Evolutionary conservation across 2,888 invertebrate species (phyloP), one percentile per base, ranked within the genome.

Genomic region (Aspidiotus rigidus): DNA sequence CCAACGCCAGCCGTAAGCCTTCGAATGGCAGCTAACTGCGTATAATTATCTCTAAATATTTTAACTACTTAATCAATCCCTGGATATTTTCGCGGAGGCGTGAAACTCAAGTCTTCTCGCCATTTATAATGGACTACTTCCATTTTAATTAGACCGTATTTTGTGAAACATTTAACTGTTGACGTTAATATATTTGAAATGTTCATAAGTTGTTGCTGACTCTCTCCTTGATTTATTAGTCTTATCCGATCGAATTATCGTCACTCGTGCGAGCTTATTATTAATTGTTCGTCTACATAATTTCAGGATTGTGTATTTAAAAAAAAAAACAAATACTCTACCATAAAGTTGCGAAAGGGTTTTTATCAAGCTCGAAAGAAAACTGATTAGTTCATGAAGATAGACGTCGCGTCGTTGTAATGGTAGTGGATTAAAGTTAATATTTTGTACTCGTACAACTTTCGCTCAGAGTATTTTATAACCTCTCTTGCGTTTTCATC

Each of bases 1-100:
- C 49, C 11, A 49, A 49, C 49, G 6, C n/a, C 28, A 28, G 5
- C 28, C 49, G 49, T 62, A 53, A 62, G 17, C 49, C 44, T 49
- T 16, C 64, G 13, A 62, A 15, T 49, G 13, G 40, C 64, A 64
- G 54, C 55, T 55, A 54, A 62, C 62, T 62, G 49, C 42, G 44
- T 64, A 64, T 64, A 64, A 64, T 64, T 64, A 64, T 64, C 64
- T 64, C 54, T 64, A 64, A 64, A 64, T 64, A 64, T 64, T 64
- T 64, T 55, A 64, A 54, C 64, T 64, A 54, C 55, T 64, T 64
- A 64, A 64, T 64, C 64, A 64, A 64, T 64, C 64, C 53, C 63
- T 49, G 41, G 62, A 28, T 16, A 15, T 16, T 57, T 57, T n/a
- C 11, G 57, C 57, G n/a, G 57, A 64, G 54, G 64, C 64, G 64